Conservation (phyloP, 2,113 vertebrate species). For the Vidua macroura region DNA sequence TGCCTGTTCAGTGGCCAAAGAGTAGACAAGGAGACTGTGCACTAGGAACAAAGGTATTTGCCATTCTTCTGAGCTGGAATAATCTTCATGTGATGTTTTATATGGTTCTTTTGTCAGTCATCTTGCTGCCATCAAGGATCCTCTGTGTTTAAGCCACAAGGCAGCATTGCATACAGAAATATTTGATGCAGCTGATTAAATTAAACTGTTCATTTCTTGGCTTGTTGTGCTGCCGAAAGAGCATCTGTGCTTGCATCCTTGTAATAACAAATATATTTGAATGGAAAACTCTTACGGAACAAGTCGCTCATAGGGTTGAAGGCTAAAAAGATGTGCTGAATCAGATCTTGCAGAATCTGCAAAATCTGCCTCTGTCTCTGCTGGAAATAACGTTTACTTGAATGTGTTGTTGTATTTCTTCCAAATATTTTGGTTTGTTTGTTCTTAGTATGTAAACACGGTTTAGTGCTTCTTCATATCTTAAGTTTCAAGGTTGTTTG, state of each 20-base stretch:
- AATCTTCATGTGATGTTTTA: neutral
- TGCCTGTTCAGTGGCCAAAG: neutral
- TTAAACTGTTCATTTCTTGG: neutral
- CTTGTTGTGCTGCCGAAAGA: neutral
- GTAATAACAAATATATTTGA: neutral
- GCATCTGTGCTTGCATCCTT: neutral
- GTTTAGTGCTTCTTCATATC: neutral
- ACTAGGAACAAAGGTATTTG: neutral
- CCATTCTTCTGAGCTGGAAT: neutral
- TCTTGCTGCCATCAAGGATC: neutral
- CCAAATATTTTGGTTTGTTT: neutral
- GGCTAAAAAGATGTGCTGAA: neutral
- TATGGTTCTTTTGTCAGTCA: neutral
- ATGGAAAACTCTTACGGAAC: neutral
- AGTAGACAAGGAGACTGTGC: neutral
- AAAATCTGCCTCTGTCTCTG: neutral
- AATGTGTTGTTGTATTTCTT: neutral
- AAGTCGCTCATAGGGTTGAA: neutral
- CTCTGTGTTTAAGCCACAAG: neutral
- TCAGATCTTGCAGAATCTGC: neutral
- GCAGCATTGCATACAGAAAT: neutral
- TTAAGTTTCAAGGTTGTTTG: neutral
- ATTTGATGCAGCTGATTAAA: neutral
- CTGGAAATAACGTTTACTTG: conserved; percentile 2
- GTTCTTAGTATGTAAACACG: neutral